Base-by-base conservation (phyloP, 2,888 invertebrate genomes). In the Busseola fusca region DNA sequence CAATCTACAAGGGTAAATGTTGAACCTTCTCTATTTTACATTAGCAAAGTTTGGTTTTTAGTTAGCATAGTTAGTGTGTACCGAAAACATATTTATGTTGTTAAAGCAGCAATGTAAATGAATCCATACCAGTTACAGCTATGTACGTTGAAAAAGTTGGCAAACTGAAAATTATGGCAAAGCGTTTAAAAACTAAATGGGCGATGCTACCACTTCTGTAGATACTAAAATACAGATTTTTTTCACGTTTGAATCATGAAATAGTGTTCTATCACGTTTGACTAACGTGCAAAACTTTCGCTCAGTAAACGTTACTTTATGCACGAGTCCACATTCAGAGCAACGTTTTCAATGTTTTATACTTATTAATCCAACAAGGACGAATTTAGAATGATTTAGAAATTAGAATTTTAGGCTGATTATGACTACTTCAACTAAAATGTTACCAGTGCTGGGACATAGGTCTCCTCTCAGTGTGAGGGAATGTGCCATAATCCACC, bases 231-330 rank as follows among this genome's bases (percentile, higher is more conserved):
- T 64, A 45, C 45, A 62, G 58, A 25, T 37, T 80, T 30, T 37
- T 80, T 75, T 62, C 40, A 59, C 12, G 42, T 77, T 64, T 64
- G 37, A 56, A 50, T 14, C 58, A 70, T 64, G 65, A 64, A 58
- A 67, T 59, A 67, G 45, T 58, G 48, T 40, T 62, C 42, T 50
- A 72, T 50, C 52, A 25, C 67, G 27, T 37, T 18, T 37, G 37
- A n/a, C 52, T 30, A 56, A 65, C 58, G 45, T 68, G 64, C 64
- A 67, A 81, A 78, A 76, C 25, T 70, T 81, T 78, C 34, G 50
- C 37, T 16, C 25, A 65, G 63, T 57, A 12, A 50, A n/a, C 45
- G 48, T n/a, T 50, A 3, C n/a, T 48, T 48, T 50, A 50, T n/a
- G n/a, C n/a, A 50, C n/a, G 48, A n/a, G n/a, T n/a, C 10, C 48